These are phyloP conservation scores for Merodon equestris DNA, from an alignment of 2,888 invertebrate species.

Conservation along the genomic window DNA sequence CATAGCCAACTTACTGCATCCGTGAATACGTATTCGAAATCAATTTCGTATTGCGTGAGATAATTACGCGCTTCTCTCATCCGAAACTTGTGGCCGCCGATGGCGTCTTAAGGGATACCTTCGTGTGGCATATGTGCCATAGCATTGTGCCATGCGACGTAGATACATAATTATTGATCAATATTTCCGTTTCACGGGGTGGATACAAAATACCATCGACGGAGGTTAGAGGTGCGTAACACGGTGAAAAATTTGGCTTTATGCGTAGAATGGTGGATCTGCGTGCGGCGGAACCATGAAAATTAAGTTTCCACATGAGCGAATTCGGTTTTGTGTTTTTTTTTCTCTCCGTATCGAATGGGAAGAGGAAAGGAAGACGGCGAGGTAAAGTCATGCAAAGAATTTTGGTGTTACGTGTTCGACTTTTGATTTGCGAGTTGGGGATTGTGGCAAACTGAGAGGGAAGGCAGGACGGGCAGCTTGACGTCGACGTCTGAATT, in stretches of 20 bases:
- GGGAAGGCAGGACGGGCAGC: neutral
- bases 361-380: conserved; percentile 8
- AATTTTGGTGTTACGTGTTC: conserved; percentile 26
- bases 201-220: neutral
- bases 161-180: too few species aligned
- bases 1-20: neutral
- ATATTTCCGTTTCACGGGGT: too few species aligned
- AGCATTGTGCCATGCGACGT: too few species aligned
- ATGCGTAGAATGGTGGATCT: conserved; percentile 12
- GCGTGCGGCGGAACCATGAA: conserved; percentile 47
- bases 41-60: conserved; percentile 9
- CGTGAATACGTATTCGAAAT: conserved; percentile 18
- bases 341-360: conserved; percentile 21
- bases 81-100: conserved; percentile 1
- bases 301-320: conserved; percentile 49
- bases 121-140: too few species aligned
- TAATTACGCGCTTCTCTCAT: conserved; percentile 21
- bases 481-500: too few species aligned
- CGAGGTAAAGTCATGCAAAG: conserved; percentile 38
- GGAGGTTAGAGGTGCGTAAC: conserved; percentile 43
- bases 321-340: conserved; percentile 32
- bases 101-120: too few species aligned
- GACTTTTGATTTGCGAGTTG: conserved; percentile 34
- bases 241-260: neutral
- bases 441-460: neutral